Base-by-base conservation (phyloP, 1,140 invertebrate species). In the Reticulitermes speratus region DNA sequence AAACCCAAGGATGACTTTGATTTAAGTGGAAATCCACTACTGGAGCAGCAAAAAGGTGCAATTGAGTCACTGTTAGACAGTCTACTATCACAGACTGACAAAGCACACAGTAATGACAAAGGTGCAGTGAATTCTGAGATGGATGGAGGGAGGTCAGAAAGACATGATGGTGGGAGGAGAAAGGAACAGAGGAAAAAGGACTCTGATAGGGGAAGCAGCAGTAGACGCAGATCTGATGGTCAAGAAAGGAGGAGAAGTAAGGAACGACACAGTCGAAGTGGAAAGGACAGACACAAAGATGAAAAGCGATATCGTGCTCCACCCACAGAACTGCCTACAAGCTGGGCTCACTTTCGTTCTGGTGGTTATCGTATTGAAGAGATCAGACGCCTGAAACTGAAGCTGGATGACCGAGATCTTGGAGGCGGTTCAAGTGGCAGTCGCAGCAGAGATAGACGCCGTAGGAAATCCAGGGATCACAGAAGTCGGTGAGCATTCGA, bases 191-290 rank as follows among this genome's bases (percentile, higher is more conserved):
- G 45, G 45, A 48, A 55, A 30, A 84, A 52, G 30, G 83, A 84
- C 52, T 84, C 83, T 48, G 83, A 84, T 45, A 84, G 52, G 55
- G 52, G 83, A 30, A 19, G 3, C 19, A 84, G 83, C n/a, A 45
- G 45, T 52, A 48, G 52, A 14, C 45, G 83, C 48, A 84, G 52
- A 8, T n/a, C 65, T 8, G 25, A 30, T 75, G 65, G 65, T 1
- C 65, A 25, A 30, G 83, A 84, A 55, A 45, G 45, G 16, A 21
- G 65, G 3, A 83, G 85, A 16, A 86, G 85, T 44, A 86, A 86
- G 44, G 85, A 86, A 25, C 65, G 85, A 55, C 85, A 86, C 30
- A 69, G 85, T 55, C 85, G 85, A 21, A 86, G 82, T 81, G 85
- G 69, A 44, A 65, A 59, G 16, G 85, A 86, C 14, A 65, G 52